Percentiles rank a stretch among this genome's conserved stretches.
Conservation (phyloP, 2,888 invertebrate species). For the Prosapia bicincta region DNA sequence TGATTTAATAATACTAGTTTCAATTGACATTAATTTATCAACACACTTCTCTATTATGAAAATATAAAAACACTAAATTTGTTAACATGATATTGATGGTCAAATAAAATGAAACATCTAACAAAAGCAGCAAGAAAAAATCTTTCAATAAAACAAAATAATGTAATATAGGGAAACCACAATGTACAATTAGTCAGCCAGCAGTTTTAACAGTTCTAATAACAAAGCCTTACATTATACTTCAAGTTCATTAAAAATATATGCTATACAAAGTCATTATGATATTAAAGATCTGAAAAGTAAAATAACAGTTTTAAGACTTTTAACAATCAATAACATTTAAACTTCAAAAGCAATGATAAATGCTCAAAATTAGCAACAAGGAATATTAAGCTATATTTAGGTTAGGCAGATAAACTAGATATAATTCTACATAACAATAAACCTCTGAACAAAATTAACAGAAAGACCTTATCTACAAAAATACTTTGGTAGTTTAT, state of each 20-base stretch:
- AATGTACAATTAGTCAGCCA: neutral
- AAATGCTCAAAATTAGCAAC: slow-evolving; percentile 7
- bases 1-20: neutral
- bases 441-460: slow-evolving; percentile 21
- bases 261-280: neutral
- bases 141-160: neutral
- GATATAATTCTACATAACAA: slow-evolving; percentile 20
- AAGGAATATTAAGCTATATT: slow-evolving; percentile 8
- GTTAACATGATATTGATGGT: neutral
- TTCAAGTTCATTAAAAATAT: neutral
- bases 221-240: neutral
- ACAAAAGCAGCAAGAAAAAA: neutral
- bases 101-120: neutral
- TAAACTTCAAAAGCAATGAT: slow-evolving; percentile 16
- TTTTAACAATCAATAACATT: neutral
- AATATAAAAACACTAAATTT: neutral
- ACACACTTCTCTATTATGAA: neutral
- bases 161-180: neutral
- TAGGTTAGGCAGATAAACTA: neutral
- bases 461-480: slow-evolving; percentile 19
- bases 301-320: neutral
- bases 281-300: neutral
- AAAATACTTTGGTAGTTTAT: slow-evolving; percentile 20
- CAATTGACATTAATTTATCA: neutral
- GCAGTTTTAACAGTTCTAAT: neutral